These are phyloP conservation scores for Ceraclea dissimilis DNA, from an alignment of 2,888 invertebrate species.

Conservation along the genomic window DNA sequence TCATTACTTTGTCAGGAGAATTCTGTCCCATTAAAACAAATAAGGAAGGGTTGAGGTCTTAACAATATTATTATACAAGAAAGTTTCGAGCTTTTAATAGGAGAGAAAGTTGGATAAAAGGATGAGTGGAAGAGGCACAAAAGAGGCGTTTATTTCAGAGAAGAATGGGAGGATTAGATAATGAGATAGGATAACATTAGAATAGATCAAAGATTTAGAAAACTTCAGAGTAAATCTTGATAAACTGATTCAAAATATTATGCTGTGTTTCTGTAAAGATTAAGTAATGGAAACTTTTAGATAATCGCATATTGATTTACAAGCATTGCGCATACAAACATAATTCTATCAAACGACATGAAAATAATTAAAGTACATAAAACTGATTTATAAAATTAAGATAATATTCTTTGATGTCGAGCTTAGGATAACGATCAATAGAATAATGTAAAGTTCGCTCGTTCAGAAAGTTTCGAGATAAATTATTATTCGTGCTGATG, in stretches of 20 bases:
- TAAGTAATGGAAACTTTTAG: too few species aligned
- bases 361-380: too few species aligned
- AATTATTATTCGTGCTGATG: too few species aligned
- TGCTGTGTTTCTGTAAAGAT: too few species aligned
- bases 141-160: conserved; percentile 1
- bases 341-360: too few species aligned
- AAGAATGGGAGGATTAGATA: conserved; percentile 6
- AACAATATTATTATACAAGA: conserved; percentile 19
- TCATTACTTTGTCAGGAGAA: background rate
- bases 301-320: too few species aligned
- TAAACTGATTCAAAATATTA: background rate
- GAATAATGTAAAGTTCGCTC: too few species aligned
- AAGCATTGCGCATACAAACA: too few species aligned
- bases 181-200: conserved; percentile 8
- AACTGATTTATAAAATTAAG: too few species aligned
- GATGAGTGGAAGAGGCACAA: background rate
- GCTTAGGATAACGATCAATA: too few species aligned
- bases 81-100: conserved; percentile 12
- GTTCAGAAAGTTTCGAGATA: too few species aligned
- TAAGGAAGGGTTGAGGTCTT: conserved; percentile 17
- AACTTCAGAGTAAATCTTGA: background rate
- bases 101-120: conserved; percentile 7
- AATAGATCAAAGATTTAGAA: conserved; percentile 1
- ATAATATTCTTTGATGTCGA: too few species aligned
- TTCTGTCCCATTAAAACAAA: background rate